phyloP scores from a whole-genome alignment of 1,140 invertebrate species.

The Sarcophaga bullata region DNA sequence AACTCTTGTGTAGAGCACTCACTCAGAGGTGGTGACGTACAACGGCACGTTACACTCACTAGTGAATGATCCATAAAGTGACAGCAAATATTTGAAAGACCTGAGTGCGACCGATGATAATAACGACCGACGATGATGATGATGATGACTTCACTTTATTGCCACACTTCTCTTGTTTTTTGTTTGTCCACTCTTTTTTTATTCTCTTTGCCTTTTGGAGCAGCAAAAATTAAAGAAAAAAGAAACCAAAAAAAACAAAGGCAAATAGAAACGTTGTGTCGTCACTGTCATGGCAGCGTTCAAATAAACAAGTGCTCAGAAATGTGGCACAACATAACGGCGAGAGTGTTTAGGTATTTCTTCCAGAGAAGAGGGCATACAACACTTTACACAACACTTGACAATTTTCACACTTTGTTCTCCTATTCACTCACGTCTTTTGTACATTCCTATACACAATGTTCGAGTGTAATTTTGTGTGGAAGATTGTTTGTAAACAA shows the following conservation, averaged over 20 bases:
- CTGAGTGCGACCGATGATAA: neutral
- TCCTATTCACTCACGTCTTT: neutral
- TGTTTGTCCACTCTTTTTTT: too few relatives aligned
- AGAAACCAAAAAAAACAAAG: neutral
- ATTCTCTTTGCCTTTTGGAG: too few relatives aligned
- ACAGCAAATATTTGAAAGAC: neutral
- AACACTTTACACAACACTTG: slow-evolving; percentile 15
- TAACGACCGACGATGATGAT: too few relatives aligned
- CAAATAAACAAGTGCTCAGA: slow-evolving; percentile 61
- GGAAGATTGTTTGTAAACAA: too few relatives aligned
- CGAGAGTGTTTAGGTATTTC: neutral
- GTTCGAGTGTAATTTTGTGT: neutral
- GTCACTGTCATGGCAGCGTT: slow-evolving; percentile 62
- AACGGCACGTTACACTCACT: neutral
- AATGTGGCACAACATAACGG: slow-evolving; percentile 38
- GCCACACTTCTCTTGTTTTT: too few relatives aligned
- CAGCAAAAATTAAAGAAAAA: too few relatives aligned
- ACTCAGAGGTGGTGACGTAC: neutral
- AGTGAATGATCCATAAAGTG: slow-evolving; percentile 10
- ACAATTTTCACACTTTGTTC: slow-evolving; percentile 29
- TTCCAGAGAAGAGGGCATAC: neutral
- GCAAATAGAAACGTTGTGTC: slow-evolving; percentile 43
- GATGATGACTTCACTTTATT: too few relatives aligned
- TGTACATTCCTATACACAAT: neutral
- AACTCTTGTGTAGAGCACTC: neutral